Evolutionary conservation across 2,888 invertebrate genomes (phyloP), one percentile per base, ranked within the genome.

Genomic region (Apamea anceps): DNA sequence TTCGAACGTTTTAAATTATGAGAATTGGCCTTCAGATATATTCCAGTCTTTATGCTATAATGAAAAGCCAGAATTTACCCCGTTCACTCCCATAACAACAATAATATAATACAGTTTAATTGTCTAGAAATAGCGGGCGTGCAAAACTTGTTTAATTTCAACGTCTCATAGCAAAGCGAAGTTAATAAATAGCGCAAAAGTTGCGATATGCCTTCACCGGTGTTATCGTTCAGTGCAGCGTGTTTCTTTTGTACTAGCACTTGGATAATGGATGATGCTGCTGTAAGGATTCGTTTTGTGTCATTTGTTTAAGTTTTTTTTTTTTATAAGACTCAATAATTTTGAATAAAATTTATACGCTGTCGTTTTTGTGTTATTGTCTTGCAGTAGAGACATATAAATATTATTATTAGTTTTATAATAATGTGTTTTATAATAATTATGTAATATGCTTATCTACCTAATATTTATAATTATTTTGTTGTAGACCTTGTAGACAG

Each of bases 111-210:
- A 60, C 60, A 57, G 72, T 83, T 83, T 84, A 70, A 75, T 62
- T 66, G 72, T 76, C 28, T 66, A 37, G 71, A 81, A 84, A 85
- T 77, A 81, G 48, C 74, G 66, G 45, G 70, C 66, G 75, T 60
- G 57, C 71, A 28, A 68, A 82, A 85, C 78, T 85, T 85, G 75
- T 82, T 85, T 85, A 85, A 85, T 85, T 78, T 85, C 42, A 82
- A 73, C 81, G 72, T 75, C 81, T 85, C 81, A 85, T 81, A 57
- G 77, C 68, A 74, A 81, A 74, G 81, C 68, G 48, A 81, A 85
- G 77, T 85, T 85, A 81, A 81, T 81, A 85, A 81, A 81, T 81
- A 77, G 81, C 66, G 72, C 63, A 65, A 62, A 77, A 85, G 72
- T 85, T 85, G 77, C 72, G 81, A 81, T 85, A 85, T 75, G 72